Evolutionary conservation across 2,888 invertebrate genomes (phyloP), one percentile per base, ranked within the genome.

Genomic region (Heliconius aoede): DNA sequence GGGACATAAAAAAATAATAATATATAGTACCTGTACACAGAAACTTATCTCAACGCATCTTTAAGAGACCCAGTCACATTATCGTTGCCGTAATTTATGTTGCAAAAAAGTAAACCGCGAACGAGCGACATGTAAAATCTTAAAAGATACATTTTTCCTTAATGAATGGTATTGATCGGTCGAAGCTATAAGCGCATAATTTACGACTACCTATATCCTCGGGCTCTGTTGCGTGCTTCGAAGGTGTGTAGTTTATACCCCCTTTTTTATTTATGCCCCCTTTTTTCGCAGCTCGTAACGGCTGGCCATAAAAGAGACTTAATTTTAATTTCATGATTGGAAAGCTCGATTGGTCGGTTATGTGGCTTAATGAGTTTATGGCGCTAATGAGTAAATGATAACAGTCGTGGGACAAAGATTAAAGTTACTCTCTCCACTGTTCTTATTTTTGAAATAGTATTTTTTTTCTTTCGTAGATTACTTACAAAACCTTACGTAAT

Each of bases 281-380:
- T 94, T 94, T 94, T 94, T 94, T 94, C 93, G 94, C 94, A 94
- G 94, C 93, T 94, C 94, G 93, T 94, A 94, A 94, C 93, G 89
- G 90, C 89, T 84, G 85, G 91, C 86, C 84, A 89, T 94, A 94
- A 94, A 94, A 90, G 92, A 93, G 93, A 93, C 92, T 90, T 92
- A 89, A 93, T 94, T 94, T 94, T 93, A 94, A 94, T 94, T 93
- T 92, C 93, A 91, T 93, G 94, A 94, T 94, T 94, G 94, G 93
- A 93, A 93, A 93, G 92, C 93, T 93, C 90, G 93, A 94, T 93
- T 92, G 93, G 91, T 87, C 90, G 87, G 92, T 93, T 94, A 92
- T 92, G 91, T 89, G 91, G 87, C 89, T 90, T 93, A 94, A 94
- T 94, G 92, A 93, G 92, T 94, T 93, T 94, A 94, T 91, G 87